Evolutionary conservation across 2,113 vertebrate genomes (phyloP).

Genomic region (Ailuropoda melanoleuca): DNA sequence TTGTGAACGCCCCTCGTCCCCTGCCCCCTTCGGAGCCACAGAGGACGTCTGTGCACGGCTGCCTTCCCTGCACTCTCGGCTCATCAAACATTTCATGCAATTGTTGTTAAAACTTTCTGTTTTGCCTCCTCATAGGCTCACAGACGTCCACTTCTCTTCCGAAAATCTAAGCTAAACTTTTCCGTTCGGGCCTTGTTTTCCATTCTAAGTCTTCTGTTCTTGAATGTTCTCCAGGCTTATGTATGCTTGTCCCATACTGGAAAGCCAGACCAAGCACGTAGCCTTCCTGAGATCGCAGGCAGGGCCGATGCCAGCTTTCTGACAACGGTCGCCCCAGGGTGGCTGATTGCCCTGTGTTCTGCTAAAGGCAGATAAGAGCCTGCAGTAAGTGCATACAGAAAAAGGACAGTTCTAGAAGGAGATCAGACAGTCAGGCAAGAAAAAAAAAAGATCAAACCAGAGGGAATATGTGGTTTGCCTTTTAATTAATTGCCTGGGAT

Average conservation of each 20-base stretch:
- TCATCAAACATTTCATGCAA: background rate
- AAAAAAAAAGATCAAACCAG: too few species aligned
- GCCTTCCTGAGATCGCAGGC: fast-evolving
- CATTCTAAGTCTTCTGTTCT: background rate
- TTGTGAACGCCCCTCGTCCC: too few species aligned
- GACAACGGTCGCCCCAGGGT: fast-evolving
- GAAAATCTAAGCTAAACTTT: background rate
- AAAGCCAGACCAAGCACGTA: fast-evolving
- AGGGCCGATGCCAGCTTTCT: fast-evolving
- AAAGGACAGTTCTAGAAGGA: background rate
- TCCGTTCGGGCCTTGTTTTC: background rate
- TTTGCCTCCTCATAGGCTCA: background rate
- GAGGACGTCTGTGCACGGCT: background rate
- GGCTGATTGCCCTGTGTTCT: background rate
- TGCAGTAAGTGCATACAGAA: fast-evolving
- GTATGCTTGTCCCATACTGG: fast-evolving
- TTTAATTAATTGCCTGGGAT: background rate
- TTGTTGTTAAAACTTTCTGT: background rate
- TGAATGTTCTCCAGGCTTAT: background rate
- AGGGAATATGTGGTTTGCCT: background rate
- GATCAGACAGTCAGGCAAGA: background rate
- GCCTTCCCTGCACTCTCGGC: fast-evolving
- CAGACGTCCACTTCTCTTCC: background rate
- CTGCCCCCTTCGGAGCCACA: fast-evolving
- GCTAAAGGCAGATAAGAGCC: background rate